phyloP scores from a whole-genome alignment of 2,797 vertebrate species.

The Pipistrellus nathusii region DNA sequence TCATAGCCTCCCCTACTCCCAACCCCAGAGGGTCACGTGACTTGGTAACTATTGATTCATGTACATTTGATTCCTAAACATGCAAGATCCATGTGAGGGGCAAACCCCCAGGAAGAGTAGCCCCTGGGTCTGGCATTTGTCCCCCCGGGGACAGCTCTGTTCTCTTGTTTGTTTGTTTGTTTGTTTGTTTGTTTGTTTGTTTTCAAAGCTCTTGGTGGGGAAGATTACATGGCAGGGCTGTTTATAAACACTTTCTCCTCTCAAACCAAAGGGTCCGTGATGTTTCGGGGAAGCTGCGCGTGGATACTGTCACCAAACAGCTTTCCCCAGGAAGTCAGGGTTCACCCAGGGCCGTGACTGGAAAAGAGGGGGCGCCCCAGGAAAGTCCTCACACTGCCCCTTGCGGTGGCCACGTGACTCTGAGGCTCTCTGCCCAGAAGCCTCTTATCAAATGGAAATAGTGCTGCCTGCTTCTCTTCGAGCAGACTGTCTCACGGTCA shows the following conservation, averaged over 20 bases:
- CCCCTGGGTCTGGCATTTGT: too few relatives aligned
- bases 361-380: background rate
- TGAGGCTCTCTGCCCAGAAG: background rate
- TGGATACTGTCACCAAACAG: background rate
- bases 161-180: background rate
- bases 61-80: background rate
- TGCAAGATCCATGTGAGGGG: fast-evolving
- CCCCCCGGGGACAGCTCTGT: background rate
- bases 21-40: background rate
- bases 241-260: background rate
- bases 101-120: background rate
- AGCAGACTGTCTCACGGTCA: background rate
- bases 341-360: background rate
- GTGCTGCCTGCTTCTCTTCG: background rate
- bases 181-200: too few relatives aligned
- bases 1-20: background rate
- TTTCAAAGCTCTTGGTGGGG: background rate
- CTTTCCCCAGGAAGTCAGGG: background rate
- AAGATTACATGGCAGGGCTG: background rate
- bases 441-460: background rate
- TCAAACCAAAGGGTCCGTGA: background rate
- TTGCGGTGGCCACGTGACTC: background rate
- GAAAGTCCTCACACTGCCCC: background rate
- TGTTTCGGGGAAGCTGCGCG: background rate
- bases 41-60: fast-evolving